A percentile compares a stretch with the other conserved stretches of the same genome.
phyloP scores from a whole-genome alignment of 2,888 invertebrate species.

The Aspidiotus destructor region DNA sequence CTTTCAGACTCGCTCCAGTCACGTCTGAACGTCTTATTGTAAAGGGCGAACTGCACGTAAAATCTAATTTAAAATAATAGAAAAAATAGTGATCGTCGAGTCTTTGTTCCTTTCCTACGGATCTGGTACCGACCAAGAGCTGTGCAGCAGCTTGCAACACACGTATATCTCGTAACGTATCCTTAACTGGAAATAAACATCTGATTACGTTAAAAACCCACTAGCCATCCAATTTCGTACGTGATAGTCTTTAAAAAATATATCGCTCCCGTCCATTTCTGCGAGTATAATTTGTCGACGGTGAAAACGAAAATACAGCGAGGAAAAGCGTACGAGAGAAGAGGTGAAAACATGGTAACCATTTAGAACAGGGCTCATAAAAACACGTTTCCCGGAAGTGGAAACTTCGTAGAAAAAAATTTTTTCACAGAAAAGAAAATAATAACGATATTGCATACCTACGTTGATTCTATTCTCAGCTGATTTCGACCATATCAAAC shows the following conservation, averaged over 20 bases:
- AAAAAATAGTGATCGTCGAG: not conserved
- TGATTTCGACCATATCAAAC: too few species aligned
- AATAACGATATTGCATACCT: not conserved
- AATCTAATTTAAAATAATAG: conserved; percentile 2
- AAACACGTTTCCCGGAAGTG: not conserved
- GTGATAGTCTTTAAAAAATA: conserved; percentile 23
- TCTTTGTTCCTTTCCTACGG: not conserved
- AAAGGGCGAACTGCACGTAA: not conserved
- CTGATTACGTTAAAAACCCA: conserved; percentile 25
- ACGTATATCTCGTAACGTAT: conserved; percentile 7
- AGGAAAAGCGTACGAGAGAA: not conserved
- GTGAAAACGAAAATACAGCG: conserved; percentile 1
- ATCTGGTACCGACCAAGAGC: too few species aligned
- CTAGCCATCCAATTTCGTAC: conserved; percentile 27
- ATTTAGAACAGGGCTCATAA: conserved; percentile 2
- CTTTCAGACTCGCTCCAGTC: too few species aligned
- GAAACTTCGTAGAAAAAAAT: not conserved
- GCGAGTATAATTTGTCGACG: not conserved
- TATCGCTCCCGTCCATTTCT: conserved; percentile 6
- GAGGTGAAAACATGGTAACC: not conserved
- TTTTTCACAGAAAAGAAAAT: not conserved
- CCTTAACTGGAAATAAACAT: conserved; percentile 24
- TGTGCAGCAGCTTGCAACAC: too few species aligned
- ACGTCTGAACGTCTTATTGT: too few species aligned
- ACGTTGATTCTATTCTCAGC: too few species aligned